Percentiles rank a stretch among this genome's conserved stretches.
Evolutionary conservation across 2,797 vertebrate genomes (phyloP).

Genomic region (Cryptoprocta ferox): DNA sequence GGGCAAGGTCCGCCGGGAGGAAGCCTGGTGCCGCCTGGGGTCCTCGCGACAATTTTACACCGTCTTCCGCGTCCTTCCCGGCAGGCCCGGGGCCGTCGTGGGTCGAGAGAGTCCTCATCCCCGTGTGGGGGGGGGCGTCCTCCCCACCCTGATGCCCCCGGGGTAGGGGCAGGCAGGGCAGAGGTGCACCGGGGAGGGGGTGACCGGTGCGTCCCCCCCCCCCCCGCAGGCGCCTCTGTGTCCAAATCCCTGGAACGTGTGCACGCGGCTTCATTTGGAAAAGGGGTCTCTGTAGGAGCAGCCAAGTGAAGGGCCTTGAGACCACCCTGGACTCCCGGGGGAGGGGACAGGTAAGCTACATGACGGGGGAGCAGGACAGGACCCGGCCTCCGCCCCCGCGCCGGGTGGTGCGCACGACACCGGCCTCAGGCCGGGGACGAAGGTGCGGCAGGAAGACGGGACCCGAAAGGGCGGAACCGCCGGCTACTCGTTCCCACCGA

Average conservation of each 20-base stretch:
- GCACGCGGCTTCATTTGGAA: neutral
- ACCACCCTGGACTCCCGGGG: rapidly evolving
- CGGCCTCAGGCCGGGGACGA: neutral
- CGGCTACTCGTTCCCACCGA: neutral
- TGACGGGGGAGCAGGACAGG: too few relatives aligned
- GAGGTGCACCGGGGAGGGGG: rapidly evolving
- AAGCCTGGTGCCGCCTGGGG: rapidly evolving
- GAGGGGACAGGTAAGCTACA: neutral
- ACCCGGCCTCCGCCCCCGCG: rapidly evolving
- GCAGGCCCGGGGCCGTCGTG: neutral
- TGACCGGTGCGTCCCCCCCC: neutral
- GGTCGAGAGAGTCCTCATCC: neutral
- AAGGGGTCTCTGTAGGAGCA: neutral
- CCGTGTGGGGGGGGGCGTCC: neutral
- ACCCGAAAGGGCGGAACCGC: neutral
- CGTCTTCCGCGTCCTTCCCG: rapidly evolving
- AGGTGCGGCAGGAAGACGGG: neutral
- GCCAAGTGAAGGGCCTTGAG: neutral
- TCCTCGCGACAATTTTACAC: neutral
- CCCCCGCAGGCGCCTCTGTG: neutral
- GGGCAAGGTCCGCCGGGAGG: neutral
- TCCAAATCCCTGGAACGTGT: neutral
- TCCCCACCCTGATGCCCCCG: rapidly evolving
- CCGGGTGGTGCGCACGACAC: rapidly evolving
- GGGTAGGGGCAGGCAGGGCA: neutral